Conservation (phyloP, 2,888 invertebrate genomes). For the Bellardia pandia region DNA sequence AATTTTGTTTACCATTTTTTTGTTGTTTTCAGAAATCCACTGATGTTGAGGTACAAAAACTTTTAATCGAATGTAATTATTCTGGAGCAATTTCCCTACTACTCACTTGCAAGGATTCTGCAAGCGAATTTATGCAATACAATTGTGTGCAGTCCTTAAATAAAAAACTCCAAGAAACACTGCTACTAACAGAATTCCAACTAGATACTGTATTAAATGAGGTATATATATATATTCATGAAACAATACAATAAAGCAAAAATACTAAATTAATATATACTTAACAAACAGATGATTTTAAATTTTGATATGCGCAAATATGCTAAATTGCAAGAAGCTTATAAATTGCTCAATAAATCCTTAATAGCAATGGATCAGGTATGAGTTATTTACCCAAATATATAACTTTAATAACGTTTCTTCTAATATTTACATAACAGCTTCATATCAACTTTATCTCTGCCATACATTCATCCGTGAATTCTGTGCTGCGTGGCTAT, state of each 20-base stretch:
- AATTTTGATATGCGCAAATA: conserved; percentile 92
- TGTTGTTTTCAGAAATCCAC: conserved; percentile 87
- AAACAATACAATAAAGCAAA: neutral
- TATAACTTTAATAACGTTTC: neutral
- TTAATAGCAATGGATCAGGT: conserved; percentile 94
- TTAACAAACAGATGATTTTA: conserved; percentile 82
- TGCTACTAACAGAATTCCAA: conserved; percentile 95
- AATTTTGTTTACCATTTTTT: neutral
- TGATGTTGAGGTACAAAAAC: conserved; percentile 92
- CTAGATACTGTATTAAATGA: conserved; percentile 93
- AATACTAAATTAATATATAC: neutral
- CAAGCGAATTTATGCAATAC: conserved; percentile 93
- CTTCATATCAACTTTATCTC: conserved; percentile 97
- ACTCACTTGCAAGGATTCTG: conserved; percentile 93
- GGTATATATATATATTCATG: conserved; percentile 85
- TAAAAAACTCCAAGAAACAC: conserved; percentile 94
- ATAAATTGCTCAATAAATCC: conserved; percentile 94
- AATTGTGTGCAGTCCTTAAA: conserved; percentile 95
- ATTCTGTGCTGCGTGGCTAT: conserved; percentile 85
- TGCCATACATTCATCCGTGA: conserved; percentile 93
- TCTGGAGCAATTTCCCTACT: conserved; percentile 95
- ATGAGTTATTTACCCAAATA: neutral
- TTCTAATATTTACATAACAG: conserved; percentile 81
- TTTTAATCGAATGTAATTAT: conserved; percentile 93
- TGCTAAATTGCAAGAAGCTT: conserved; percentile 93